phyloP scores from a whole-genome alignment of 2,797 vertebrate species.

The Lophius americanus region DNA sequence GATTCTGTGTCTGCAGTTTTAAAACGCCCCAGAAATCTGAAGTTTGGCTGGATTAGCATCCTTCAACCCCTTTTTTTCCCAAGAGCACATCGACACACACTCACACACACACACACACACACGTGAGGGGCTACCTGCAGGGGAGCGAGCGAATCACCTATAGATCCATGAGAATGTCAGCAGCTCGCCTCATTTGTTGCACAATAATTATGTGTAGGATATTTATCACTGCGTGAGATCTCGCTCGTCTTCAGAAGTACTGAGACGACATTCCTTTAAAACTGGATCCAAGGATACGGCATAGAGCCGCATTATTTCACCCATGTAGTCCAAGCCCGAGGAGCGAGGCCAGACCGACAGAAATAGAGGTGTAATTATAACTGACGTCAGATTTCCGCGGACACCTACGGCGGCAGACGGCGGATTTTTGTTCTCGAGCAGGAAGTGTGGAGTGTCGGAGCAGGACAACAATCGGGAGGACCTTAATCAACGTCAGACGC shows the following conservation, averaged over 20 bases:
- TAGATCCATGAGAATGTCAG: constrained; percentile 7
- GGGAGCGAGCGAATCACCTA: constrained; percentile 7
- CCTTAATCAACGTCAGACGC: constrained; percentile 58
- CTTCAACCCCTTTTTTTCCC: neutral
- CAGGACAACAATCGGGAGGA: constrained; percentile 44
- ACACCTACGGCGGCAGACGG: constrained; percentile 24
- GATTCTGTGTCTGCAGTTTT: neutral
- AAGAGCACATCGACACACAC: constrained; percentile 33
- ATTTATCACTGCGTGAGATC: no score
- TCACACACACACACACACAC: constrained; percentile 6
- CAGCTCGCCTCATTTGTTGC: constrained; percentile 15
- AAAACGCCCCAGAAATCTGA: neutral
- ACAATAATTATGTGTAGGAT: no score
- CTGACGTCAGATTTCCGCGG: constrained; percentile 53
- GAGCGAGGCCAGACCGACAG: constrained; percentile 10
- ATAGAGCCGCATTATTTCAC: neutral
- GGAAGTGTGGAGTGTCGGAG: constrained; percentile 16
- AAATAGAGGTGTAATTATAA: constrained; percentile 55
- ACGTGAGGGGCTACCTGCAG: constrained; percentile 17
- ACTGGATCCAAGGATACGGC: no score
- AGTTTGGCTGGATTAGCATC: neutral
- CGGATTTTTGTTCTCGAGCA: constrained; percentile 35
- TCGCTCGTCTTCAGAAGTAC: no score
- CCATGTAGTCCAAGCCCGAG: constrained; percentile 1
- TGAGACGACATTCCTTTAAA: no score